Evolutionary conservation across 2,113 vertebrate species (phyloP).

Genomic region (Sisor rabdophorus): DNA sequence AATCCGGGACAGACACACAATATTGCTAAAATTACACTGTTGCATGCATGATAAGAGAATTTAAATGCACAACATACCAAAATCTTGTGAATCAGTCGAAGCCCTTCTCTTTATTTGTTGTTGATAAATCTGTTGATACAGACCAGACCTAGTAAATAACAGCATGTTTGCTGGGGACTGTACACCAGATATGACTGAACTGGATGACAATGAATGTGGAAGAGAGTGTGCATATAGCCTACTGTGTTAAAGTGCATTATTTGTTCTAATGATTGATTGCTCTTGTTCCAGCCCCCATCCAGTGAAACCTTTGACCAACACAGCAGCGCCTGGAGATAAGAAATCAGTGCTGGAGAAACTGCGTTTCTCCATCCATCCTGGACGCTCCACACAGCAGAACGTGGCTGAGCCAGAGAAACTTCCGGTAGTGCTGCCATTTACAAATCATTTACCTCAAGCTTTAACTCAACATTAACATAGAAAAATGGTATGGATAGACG

Average conservation of each 20-base stretch:
- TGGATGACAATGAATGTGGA: too few relatives aligned
- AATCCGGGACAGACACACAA: too few relatives aligned
- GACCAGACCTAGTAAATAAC: background rate
- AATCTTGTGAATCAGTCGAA: too few relatives aligned
- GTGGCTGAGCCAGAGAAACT: constrained; percentile 62
- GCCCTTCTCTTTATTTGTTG: too few relatives aligned
- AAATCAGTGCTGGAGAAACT: constrained; percentile 82
- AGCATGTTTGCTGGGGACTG: too few relatives aligned
- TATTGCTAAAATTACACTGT: too few relatives aligned
- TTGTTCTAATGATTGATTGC: constrained; percentile 16
- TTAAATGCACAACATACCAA: too few relatives aligned
- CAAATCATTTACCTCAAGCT: too few relatives aligned
- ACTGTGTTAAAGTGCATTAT: background rate
- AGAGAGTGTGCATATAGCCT: too few relatives aligned
- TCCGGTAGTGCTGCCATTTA: constrained; percentile 54
- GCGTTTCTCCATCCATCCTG: constrained; percentile 74
- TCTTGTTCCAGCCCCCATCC: constrained; percentile 78
- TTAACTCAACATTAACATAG: background rate
- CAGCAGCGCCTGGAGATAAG: constrained; percentile 65
- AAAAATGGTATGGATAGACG: background rate
- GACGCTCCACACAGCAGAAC: constrained; percentile 59
- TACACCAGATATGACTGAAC: too few relatives aligned
- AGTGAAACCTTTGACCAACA: constrained; percentile 83
- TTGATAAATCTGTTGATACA: too few relatives aligned
- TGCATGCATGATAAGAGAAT: too few relatives aligned